These are phyloP conservation scores for Rhimphoctona megacephalus DNA, from an alignment of 2,888 invertebrate genomes.

Conservation along the genomic window DNA sequence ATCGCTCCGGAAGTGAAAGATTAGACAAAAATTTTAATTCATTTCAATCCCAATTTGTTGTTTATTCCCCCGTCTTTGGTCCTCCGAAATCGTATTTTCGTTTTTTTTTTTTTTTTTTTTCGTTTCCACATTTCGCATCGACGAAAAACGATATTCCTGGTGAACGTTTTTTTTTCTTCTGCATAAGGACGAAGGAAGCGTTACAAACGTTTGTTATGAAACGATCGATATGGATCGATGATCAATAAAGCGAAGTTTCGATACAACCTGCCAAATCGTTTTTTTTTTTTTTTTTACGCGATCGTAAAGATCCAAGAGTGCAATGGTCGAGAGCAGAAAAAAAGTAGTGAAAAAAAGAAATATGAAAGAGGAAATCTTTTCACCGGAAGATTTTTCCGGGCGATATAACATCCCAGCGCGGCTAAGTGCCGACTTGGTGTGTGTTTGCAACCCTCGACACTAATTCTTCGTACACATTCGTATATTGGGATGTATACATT, in stretches of 20 bases:
- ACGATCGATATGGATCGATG: conserved; percentile 65
- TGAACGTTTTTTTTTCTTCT: background rate
- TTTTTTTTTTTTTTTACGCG: background rate
- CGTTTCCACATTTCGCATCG: conserved; percentile 15
- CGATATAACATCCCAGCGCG: conserved; percentile 64
- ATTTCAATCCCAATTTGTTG: background rate
- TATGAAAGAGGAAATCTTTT: conserved; percentile 59
- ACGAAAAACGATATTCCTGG: conserved; percentile 29
- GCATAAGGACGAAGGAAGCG: background rate
- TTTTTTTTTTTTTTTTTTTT: conserved; percentile 13
- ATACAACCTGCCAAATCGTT: conserved; percentile 63
- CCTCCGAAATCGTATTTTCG: background rate
- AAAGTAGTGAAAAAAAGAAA: conserved; percentile 23
- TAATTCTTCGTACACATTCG: conserved; percentile 16
- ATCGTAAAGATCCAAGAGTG: background rate
- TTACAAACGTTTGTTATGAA: conserved; percentile 50
- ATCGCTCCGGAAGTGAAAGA: background rate
- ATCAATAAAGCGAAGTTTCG: conserved; percentile 59
- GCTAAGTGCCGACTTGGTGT: conserved; percentile 63
- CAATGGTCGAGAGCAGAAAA: conserved; percentile 21
- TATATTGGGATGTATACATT: conserved; percentile 11
- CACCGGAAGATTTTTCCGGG: conserved; percentile 68
- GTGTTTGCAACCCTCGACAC: conserved; percentile 62
- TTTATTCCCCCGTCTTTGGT: too few relatives aligned
- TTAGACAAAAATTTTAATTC: background rate